These are phyloP conservation scores for Coregonus suidteri DNA, from an alignment of 2,797 vertebrate species.

Conservation along the genomic window DNA sequence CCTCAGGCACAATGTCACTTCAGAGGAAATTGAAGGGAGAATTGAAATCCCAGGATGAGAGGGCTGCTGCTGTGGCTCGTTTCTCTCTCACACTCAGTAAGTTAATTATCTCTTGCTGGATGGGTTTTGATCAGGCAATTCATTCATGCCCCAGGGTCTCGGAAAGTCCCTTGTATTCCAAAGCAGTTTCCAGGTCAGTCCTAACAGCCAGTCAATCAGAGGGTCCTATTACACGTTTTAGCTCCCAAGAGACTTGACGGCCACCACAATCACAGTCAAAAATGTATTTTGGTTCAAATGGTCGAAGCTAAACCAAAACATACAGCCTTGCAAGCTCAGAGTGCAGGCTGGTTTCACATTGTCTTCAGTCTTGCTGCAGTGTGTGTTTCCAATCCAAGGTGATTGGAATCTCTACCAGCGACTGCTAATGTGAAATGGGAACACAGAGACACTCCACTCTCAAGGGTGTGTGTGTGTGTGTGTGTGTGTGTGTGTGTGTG, in stretches of 20 bases:
- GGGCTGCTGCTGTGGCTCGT: background rate
- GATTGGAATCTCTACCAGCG: background rate
- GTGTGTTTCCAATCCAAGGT: background rate
- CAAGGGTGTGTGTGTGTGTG: background rate
- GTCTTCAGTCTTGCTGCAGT: background rate
- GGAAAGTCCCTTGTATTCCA: background rate
- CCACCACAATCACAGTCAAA: background rate
- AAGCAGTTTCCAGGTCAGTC: background rate
- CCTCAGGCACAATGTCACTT: constrained; percentile 19
- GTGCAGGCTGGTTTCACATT: background rate
- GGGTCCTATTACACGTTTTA: background rate
- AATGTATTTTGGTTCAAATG: background rate
- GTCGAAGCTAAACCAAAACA: background rate
- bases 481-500: background rate
- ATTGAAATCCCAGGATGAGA: constrained; percentile 6
- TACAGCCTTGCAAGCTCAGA: background rate
- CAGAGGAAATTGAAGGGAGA: background rate
- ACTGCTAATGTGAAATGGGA: background rate
- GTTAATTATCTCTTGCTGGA: background rate
- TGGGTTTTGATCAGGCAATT: background rate
- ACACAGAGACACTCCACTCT: background rate
- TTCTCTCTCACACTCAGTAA: background rate
- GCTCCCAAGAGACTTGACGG: background rate
- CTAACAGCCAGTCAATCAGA: background rate
- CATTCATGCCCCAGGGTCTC: background rate